Conservation (phyloP, 2,888 invertebrate genomes). For the Choristoneura rosaceana region DNA sequence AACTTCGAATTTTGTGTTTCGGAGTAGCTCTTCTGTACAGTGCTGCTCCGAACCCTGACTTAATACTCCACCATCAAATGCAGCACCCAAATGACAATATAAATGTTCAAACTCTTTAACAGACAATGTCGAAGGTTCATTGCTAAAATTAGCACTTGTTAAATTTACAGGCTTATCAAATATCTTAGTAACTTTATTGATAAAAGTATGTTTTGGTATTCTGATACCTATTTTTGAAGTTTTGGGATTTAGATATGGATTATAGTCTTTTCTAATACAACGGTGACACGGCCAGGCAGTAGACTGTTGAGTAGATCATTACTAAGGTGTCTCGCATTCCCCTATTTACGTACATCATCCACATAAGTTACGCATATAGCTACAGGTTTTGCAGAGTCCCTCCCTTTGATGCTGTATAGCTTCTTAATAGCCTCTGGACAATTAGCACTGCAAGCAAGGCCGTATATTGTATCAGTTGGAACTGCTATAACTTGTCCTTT, state of each 20-base stretch:
- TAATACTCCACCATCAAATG: conserved; percentile 93
- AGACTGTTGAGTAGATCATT: conserved; percentile 88
- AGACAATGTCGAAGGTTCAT: conserved; percentile 90
- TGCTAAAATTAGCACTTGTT: conserved; percentile 97
- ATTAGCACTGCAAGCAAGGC: conserved; percentile 95
- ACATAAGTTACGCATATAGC: conserved; percentile 95
- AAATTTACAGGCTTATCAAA: conserved; percentile 94
- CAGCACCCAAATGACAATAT: conserved; percentile 91
- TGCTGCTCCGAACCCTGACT: conserved; percentile 85
- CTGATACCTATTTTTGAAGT: conserved; percentile 94
- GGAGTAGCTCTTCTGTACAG: no score
- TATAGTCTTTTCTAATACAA: conserved; percentile 93
- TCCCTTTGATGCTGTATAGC: conserved; percentile 94
- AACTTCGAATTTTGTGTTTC: no score
- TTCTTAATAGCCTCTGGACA: conserved; percentile 90
- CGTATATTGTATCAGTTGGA: conserved; percentile 99
- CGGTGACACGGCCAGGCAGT: conserved; percentile 97
- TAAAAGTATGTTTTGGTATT: conserved; percentile 93
- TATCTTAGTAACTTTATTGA: conserved; percentile 87
- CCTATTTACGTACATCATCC: conserved; percentile 91
- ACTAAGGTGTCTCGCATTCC: conserved; percentile 89
- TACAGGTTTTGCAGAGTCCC: conserved; percentile 93
- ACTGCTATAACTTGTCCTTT: conserved; percentile 91
- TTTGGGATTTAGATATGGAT: conserved; percentile 92
- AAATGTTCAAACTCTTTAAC: conserved; percentile 92